phyloP scores from a whole-genome alignment of 2,888 invertebrate species.

The Dolomedes plantarius region DNA sequence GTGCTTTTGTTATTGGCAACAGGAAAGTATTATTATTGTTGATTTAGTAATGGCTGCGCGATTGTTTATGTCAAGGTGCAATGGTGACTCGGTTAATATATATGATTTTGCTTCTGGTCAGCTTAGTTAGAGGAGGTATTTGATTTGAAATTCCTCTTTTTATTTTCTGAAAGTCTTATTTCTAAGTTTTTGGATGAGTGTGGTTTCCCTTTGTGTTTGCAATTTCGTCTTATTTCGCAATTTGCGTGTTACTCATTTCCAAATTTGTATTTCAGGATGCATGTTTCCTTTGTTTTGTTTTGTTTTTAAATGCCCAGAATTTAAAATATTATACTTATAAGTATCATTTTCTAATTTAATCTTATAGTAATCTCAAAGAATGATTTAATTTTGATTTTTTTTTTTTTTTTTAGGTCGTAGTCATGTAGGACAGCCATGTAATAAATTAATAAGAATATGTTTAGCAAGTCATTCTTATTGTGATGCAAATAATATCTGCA shows the following conservation, averaged over 20 bases:
- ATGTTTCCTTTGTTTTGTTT: too few relatives aligned
- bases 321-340: too few relatives aligned
- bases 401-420: slow-evolving; percentile 45
- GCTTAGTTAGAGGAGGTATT: neutral
- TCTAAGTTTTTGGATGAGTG: neutral
- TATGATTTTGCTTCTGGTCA: neutral
- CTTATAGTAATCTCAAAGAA: too few relatives aligned
- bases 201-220: neutral
- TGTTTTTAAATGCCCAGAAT: too few relatives aligned
- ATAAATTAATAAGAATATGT: slow-evolving; percentile 52
- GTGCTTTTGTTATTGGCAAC: neutral
- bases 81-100: slow-evolving; percentile 47
- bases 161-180: slow-evolving; percentile 23
- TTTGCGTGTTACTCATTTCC: too few relatives aligned
- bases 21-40: neutral
- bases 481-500: slow-evolving; percentile 60
- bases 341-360: too few relatives aligned
- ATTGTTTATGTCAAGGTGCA: slow-evolving; percentile 47
- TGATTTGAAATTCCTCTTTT: slow-evolving; percentile 9
- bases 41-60: slow-evolving; percentile 25
- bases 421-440: slow-evolving; percentile 64
- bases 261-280: too few relatives aligned
- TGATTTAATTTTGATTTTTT: too few relatives aligned
- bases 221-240: neutral
- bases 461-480: slow-evolving; percentile 63